These are phyloP conservation scores for Sardinella longiceps DNA, from an alignment of 2,797 vertebrate genomes.

Conservation along the genomic window DNA sequence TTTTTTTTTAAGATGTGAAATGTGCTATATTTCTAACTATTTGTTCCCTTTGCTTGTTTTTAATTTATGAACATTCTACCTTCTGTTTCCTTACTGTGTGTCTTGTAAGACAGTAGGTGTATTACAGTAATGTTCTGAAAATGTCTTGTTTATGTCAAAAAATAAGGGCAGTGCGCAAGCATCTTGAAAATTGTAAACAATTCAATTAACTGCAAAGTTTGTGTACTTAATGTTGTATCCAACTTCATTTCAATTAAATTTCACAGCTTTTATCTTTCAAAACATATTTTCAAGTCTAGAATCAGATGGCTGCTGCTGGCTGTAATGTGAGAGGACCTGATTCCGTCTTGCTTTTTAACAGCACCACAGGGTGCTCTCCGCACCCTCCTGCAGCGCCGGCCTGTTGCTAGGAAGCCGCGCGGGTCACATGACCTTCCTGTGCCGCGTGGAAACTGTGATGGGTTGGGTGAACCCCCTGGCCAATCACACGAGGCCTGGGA, in stretches of 20 bases:
- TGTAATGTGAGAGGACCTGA: neutral
- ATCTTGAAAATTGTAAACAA: too few relatives aligned
- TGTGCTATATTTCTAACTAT: neutral
- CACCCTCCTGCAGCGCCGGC: neutral
- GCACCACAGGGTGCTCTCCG: neutral
- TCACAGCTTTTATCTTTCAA: neutral
- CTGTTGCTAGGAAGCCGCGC: slow-evolving; percentile 43
- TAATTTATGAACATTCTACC: too few relatives aligned
- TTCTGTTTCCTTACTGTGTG: too few relatives aligned
- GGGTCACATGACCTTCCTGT: slow-evolving; percentile 23
- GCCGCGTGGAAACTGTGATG: slow-evolving; percentile 45
- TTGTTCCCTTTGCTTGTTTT: neutral
- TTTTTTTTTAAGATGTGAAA: neutral
- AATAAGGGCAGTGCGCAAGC: too few relatives aligned
- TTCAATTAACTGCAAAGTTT: neutral
- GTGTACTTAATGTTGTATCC: neutral
- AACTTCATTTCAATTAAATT: neutral
- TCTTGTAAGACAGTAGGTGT: too few relatives aligned
- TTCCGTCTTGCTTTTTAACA: neutral
- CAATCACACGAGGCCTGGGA: slow-evolving; percentile 37
- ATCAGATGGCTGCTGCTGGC: neutral
- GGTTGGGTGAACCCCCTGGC: slow-evolving; percentile 33
- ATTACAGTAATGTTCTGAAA: too few relatives aligned
- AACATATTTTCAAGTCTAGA: neutral
- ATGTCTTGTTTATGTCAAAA: too few relatives aligned